Percentiles rank a stretch among this genome's conserved stretches.
phyloP scores from a whole-genome alignment of 92 coral and sea anemone genomes.

The Anthopleura xanthogrammica region DNA sequence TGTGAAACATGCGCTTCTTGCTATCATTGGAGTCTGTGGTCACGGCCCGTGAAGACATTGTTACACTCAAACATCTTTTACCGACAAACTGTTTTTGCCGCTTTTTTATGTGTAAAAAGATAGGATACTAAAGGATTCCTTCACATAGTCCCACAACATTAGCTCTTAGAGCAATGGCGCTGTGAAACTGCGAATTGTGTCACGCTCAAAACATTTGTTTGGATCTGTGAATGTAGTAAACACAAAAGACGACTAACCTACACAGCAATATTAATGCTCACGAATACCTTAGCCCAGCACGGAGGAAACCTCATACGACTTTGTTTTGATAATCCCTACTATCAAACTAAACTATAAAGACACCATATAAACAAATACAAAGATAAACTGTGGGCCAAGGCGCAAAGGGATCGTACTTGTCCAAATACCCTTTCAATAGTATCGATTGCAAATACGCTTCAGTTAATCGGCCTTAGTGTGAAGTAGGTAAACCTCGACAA shows the following conservation, averaged over 20 bases:
- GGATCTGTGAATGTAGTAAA: constrained; percentile 19
- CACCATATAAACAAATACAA: constrained; percentile 2
- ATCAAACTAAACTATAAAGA: constrained; percentile 23
- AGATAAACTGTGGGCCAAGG: constrained; percentile 9
- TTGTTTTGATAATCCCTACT: constrained; percentile 37
- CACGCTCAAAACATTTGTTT: constrained; percentile 32
- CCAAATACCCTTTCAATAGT: constrained; percentile 14
- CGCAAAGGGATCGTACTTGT: constrained; percentile 17
- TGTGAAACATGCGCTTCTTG: constrained; percentile 27
- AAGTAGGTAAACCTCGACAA: constrained; percentile 26
- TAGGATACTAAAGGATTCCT: constrained; percentile 4
- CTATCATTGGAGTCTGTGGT: constrained; percentile 17
- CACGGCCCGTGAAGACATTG: constrained; percentile 34
- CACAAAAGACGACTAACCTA: constrained; percentile 14
- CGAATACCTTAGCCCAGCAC: constrained; percentile 39
- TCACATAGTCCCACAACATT: neutral
- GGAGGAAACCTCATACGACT: constrained; percentile 41
- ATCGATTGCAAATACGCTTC: constrained; percentile 51
- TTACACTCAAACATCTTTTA: constrained; percentile 2
- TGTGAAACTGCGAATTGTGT: constrained; percentile 21
- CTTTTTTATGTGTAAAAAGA: neutral
- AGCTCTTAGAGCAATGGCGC: constrained; percentile 1
- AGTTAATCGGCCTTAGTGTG: constrained; percentile 42
- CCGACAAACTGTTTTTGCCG: neutral
- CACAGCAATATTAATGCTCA: constrained; percentile 9